These are phyloP conservation scores for Actinia equina DNA, from an alignment of 64 coral and sea anemone genomes.

Conservation along the genomic window DNA sequence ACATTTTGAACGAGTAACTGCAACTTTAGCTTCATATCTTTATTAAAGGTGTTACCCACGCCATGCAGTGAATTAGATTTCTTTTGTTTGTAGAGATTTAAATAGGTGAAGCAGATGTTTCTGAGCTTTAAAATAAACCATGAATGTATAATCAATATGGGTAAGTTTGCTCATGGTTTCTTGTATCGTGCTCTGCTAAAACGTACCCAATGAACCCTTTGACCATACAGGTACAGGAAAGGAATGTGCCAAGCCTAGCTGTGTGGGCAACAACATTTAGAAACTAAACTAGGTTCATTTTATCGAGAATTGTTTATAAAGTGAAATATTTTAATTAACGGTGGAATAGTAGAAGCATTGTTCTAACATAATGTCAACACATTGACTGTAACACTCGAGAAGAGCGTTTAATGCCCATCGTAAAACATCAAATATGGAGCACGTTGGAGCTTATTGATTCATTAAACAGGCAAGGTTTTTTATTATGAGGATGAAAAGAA, in stretches of 20 bases:
- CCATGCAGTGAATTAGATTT: constrained; percentile 97
- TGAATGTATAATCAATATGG: constrained; percentile 99
- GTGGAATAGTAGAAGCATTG: constrained; percentile 90
- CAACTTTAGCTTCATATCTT: constrained; percentile 41
- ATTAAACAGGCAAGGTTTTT: constrained; percentile 54
- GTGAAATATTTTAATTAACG: constrained; percentile 98
- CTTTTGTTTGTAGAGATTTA: constrained; percentile 99
- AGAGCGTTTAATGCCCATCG: constrained; percentile 73
- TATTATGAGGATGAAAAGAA: constrained; percentile 37
- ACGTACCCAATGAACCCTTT: constrained; percentile 21
- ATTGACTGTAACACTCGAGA: constrained; percentile 79
- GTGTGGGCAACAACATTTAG: constrained; percentile 8
- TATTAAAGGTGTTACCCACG: constrained; percentile 98
- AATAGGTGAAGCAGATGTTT: constrained; percentile 99
- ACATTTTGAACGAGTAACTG: constrained; percentile 18
- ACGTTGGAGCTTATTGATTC: constrained; percentile 70
- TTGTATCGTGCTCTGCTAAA: constrained; percentile 27
- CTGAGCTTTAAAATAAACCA: constrained; percentile 99
- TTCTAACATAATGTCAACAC: constrained; percentile 96
- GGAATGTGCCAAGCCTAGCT: constrained; percentile 28
- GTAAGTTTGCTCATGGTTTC: constrained; percentile 47
- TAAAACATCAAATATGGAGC: constrained; percentile 68
- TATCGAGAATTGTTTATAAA: constrained; percentile 74
- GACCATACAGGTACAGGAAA: constrained; percentile 14
- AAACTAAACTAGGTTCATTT: constrained; percentile 26